These are phyloP conservation scores for Habrosyne pyritoides DNA, from an alignment of 2,888 invertebrate genomes.

Conservation along the genomic window DNA sequence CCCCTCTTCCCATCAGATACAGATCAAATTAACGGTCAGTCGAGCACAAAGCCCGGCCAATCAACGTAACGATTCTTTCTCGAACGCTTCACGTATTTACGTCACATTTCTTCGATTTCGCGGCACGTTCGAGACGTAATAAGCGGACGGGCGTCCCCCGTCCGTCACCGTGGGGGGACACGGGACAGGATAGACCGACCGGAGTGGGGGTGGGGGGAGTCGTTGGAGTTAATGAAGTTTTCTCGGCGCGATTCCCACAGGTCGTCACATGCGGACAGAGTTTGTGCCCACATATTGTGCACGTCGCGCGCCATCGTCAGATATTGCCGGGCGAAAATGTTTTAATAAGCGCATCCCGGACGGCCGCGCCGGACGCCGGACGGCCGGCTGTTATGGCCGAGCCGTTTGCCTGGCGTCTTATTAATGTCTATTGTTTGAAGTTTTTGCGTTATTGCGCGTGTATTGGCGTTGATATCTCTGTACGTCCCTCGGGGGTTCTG, in stretches of 20 bases:
- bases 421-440: slow-evolving; percentile 82
- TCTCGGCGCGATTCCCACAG: slow-evolving; percentile 83
- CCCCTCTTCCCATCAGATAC: slow-evolving; percentile 53
- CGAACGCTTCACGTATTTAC: slow-evolving; percentile 76
- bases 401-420: slow-evolving; percentile 68
- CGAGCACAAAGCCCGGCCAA: slow-evolving; percentile 76
- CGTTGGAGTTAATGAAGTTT: slow-evolving; percentile 83
- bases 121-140: slow-evolving; percentile 82
- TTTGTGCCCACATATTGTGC: slow-evolving; percentile 80
- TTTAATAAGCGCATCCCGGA: slow-evolving; percentile 81
- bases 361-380: slow-evolving; percentile 15
- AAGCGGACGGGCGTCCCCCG: slow-evolving; percentile 74
- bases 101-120: slow-evolving; percentile 83
- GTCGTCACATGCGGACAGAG: slow-evolving; percentile 81
- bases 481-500: neutral
- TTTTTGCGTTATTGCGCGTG: slow-evolving; percentile 74
- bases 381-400: slow-evolving; percentile 57
- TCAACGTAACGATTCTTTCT: slow-evolving; percentile 74
- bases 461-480: slow-evolving; percentile 49
- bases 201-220: slow-evolving; percentile 49
- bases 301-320: slow-evolving; percentile 68
- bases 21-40: slow-evolving; percentile 80
- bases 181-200: slow-evolving; percentile 20
- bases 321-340: slow-evolving; percentile 81
- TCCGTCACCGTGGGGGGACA: slow-evolving; percentile 57